Evolutionary conservation across 2,888 invertebrate species (phyloP), one percentile per base, ranked within the genome.

Genomic region (Dendrolimus houi): DNA sequence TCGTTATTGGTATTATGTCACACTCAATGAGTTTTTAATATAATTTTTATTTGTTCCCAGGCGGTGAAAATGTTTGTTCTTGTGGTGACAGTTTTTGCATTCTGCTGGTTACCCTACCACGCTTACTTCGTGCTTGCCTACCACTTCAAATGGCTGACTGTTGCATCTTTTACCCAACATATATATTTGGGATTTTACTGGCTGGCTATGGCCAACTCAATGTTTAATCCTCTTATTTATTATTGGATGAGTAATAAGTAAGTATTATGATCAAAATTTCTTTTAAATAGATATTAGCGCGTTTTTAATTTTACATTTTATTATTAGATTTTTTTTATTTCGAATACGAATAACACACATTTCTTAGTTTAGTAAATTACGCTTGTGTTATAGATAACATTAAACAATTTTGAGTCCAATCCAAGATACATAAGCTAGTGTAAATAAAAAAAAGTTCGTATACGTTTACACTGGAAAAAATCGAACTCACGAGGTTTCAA

Each of bases 171-270:
- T 76, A 94, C 95, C 0, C 96, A 96, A 74, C 96, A 97, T 73
- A 92, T 97, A 63, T 97, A 96, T 77, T 87, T 97, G 56, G 93
- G 93, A 52, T 96, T 97, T 85, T 96, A 96, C 75, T 96, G 96
- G 95, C 92, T 97, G 57, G 97, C 97, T 9, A 97, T 97, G 97
- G 95, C 96, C 14, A 97, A 97, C 77, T 95, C 96, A 0, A 96
- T 97, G 96, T 96, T 97, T 63, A 97, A 97, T 85, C 97, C 97
- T 0, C 92, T 97, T 59, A 96, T 97, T 57, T 97, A 97, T 80
- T 97, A 97, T 75, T 96, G 96, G 95, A 97, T 97, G 97, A 97
- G 97, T 79, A 94, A 95, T 64, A 93, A 95, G 95, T 95, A 79
- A 91, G 87, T 81, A 64, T 47, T 3, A 29, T 29, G 29, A 29